Evolutionary conservation across 30 jellyfish, hydroid and myxozoan species (phyloP), one percentile per base, ranked within the genome.

Genomic region (Catostylus mosaicus): DNA sequence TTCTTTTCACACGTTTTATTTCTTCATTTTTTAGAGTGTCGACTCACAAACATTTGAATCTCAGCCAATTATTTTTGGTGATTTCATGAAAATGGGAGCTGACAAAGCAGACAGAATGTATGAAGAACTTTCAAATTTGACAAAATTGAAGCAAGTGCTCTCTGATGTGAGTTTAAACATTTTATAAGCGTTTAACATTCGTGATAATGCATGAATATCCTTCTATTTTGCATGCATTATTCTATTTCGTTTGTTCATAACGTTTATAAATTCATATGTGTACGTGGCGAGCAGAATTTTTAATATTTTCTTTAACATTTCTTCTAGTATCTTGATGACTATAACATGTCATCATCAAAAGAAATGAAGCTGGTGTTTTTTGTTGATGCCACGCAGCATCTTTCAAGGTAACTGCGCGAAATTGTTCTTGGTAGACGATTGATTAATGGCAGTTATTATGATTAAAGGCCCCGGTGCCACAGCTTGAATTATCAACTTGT

Each of bases 311-410:
- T n/a, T 50, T 50, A 50, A 10, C 2, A 3, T 27, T 4, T 27
- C 14, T 68, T 59, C 0, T 63, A 92, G 98, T 92, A 92, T 60
- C 88, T 92, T 45, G 98, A 92, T 85, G 98, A 92, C 38, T 92
- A 92, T 89, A 92, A 92, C 83, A 85, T 92, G 98, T 73, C 95
- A 40, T 92, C 98, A 8, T 87, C 98, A 8, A 92, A 92, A 75
- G 98, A 92, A 74, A 92, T 92, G 96, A 92, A 92, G 54, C 88
- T 92, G 29, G 98, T 92, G 6, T 92, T 92, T 75, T 92, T 92
- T 82, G 73, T 92, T 66, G 97, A 92, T 63, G 98, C 98, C 8
- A 92, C 80, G 45, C 95, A 92, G 62, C 98, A 92, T 86, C 87
- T 92, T 23, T 86, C 97, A 1, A 78, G 98, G 98, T 91, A 84